Base-by-base conservation (phyloP, 2,888 invertebrate species). In the Acutogordius australiensis region DNA sequence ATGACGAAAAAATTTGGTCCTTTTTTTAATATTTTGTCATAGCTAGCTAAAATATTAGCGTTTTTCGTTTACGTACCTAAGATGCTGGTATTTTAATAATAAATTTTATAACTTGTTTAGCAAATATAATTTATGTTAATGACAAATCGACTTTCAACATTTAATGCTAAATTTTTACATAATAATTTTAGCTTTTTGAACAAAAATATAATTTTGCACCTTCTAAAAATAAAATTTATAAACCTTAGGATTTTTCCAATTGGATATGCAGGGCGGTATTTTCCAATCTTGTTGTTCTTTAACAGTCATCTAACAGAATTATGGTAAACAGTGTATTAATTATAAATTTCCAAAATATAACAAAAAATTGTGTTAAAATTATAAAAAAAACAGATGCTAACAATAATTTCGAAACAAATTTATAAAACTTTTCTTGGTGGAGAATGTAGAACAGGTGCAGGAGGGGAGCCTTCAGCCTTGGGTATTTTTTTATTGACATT, bases 271-370 rank as follows among this genome's bases (percentile, higher is more conserved):
- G 0, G 97, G 97, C 2, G 97, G 97, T 64, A 84, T 83, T 73
- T 94, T 94, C 97, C 97, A 97, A 70, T 97, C 97, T 63, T 90
- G 81, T 70, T 97, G 97, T 69, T 99, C 97, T 69, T 94, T 91
- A 0, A 91, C 91, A 1, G 94, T 90, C 0, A 90, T 74, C 71
- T 72, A n/a, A n/a, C n/a, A n/a, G n/a, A n/a, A n/a, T n/a, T n/a
- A 63, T 18, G 28, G 30, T n/a, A 1, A 8, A 27, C 23, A 30
- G 1, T 26, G 8, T 13, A 27, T n/a, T 44, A 56, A 62, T 45
- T n/a, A n/a, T n/a, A n/a, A n/a, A n/a, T n/a, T n/a, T 18, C n/a
- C n/a, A 18, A 44, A n/a, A 44, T 44, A n/a, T 18, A 44, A 44
- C 18, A 18, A 18, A 18, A n/a, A 18, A 18, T n/a, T 44, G 18